A percentile compares a stretch with the other conserved stretches of the same genome.
phyloP scores from a whole-genome alignment of 2,888 invertebrate species.

The Caenorhabditis sp. region DNA sequence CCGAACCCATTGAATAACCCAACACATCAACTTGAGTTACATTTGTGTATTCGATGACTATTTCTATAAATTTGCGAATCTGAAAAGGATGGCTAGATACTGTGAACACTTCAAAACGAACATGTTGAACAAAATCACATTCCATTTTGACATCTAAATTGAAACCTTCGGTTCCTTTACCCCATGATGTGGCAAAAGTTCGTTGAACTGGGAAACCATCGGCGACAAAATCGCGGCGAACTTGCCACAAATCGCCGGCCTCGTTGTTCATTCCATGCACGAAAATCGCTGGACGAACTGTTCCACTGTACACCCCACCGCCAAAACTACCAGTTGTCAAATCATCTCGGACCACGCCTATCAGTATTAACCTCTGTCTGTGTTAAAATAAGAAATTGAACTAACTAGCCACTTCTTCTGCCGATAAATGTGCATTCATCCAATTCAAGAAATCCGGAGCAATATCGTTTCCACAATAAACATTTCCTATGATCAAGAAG shows the following conservation, averaged over 20 bases:
- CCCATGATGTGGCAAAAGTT: constrained; percentile 41
- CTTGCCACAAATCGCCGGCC: constrained; percentile 35
- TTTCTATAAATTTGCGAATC: constrained; percentile 32
- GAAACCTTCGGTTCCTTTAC: constrained; percentile 22
- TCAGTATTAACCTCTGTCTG: background rate
- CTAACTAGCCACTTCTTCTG: constrained; percentile 9
- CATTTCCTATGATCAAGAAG: background rate
- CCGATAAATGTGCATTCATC: constrained; percentile 21
- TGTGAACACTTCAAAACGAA: background rate
- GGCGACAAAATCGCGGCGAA: constrained; percentile 16
- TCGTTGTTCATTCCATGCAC: constrained; percentile 39
- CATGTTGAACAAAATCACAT: constrained; percentile 42
- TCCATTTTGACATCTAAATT: constrained; percentile 25
- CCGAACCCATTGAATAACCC: constrained; percentile 65
- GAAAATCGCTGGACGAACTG: constrained; percentile 28
- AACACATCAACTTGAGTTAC: constrained; percentile 56
- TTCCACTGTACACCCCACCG: constrained; percentile 17
- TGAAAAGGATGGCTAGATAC: too few relatives aligned
- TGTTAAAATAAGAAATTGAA: background rate
- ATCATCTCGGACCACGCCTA: constrained; percentile 17
- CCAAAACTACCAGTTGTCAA: constrained; percentile 32
- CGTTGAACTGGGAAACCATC: constrained; percentile 17
- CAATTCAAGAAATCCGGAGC: constrained; percentile 25
- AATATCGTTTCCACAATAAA: constrained; percentile 10
- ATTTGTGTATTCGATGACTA: constrained; percentile 28